Conservation (phyloP, 2,797 vertebrate genomes). For the Channa striata region DNA sequence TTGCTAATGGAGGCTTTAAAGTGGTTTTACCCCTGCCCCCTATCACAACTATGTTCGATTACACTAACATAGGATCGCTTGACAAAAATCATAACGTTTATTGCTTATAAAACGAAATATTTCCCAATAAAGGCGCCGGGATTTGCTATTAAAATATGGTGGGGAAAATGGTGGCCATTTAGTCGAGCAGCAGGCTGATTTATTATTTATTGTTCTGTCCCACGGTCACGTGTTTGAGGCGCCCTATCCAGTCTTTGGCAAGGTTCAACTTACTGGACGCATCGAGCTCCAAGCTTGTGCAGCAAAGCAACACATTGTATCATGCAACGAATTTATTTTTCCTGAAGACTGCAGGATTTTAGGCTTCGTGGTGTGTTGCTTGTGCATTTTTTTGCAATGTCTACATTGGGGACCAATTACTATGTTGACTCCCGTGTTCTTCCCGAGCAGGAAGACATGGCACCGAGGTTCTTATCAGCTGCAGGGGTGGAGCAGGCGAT, state of each 20-base stretch:
- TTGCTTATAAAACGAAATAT: slow-evolving; percentile 89
- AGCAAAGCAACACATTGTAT: slow-evolving; percentile 85
- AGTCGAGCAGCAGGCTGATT: slow-evolving; percentile 95
- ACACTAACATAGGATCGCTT: slow-evolving; percentile 71
- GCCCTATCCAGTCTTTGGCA: slow-evolving; percentile 92
- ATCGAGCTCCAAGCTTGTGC: slow-evolving; percentile 89
- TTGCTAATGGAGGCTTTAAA: slow-evolving; percentile 40
- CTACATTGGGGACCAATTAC: slow-evolving; percentile 93
- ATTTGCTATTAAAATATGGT: slow-evolving; percentile 97
- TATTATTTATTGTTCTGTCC: slow-evolving; percentile 99
- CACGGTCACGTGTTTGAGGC: slow-evolving; percentile 89
- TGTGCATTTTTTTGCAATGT: slow-evolving; percentile 84
- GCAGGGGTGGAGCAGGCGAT: slow-evolving; percentile 88
- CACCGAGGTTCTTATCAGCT: slow-evolving; percentile 89
- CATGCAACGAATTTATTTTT: slow-evolving; percentile 87
- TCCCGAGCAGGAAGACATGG: slow-evolving; percentile 91
- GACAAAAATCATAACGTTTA: slow-evolving; percentile 90
- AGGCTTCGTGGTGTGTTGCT: slow-evolving; percentile 39
- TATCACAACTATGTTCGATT: slow-evolving; percentile 35
- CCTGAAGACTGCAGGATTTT: slow-evolving; percentile 73
- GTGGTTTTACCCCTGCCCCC: neutral
- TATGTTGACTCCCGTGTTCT: slow-evolving; percentile 94
- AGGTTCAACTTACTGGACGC: slow-evolving; percentile 95
- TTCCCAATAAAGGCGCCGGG: slow-evolving; percentile 93
- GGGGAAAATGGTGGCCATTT: slow-evolving; percentile 96